phyloP scores from a whole-genome alignment of 2,888 invertebrate genomes.

The Tyria jacobaeae region DNA sequence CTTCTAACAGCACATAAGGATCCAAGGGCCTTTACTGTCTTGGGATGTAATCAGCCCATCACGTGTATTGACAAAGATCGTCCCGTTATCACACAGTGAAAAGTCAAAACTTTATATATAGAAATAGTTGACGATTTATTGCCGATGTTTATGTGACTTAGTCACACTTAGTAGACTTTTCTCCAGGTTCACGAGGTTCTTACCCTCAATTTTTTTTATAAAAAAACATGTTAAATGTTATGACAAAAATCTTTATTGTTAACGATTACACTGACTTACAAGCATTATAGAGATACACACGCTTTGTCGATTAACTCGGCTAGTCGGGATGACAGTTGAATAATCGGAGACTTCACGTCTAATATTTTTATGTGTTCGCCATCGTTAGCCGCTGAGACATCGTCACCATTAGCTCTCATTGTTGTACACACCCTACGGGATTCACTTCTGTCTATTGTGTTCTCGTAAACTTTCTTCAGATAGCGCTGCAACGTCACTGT shows the following conservation, averaged over 20 bases:
- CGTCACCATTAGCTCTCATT: conserved; percentile 35
- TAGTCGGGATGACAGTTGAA: conserved; percentile 8
- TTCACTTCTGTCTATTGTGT: conserved; percentile 47
- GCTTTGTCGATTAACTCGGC: neutral
- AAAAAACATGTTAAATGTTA: too few relatives aligned
- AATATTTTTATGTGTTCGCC: conserved; percentile 26
- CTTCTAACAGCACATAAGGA: too few relatives aligned
- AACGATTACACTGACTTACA: neutral
- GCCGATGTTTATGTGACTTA: too few relatives aligned
- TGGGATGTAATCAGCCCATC: neutral
- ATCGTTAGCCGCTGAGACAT: conserved; percentile 15
- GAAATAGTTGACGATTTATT: neutral
- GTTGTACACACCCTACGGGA: conserved; percentile 44
- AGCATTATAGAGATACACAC: neutral
- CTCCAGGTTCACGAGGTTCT: too few relatives aligned
- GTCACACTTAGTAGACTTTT: too few relatives aligned
- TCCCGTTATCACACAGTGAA: neutral
- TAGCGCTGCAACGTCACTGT: conserved; percentile 39
- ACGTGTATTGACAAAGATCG: neutral
- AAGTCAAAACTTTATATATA: neutral
- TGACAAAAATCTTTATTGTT: neutral
- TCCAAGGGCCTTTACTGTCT: neutral
- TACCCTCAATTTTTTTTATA: too few relatives aligned
- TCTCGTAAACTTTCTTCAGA: conserved; percentile 48
- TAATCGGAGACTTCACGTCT: conserved; percentile 21